These are phyloP conservation scores for Drosophila grimshawi DNA, from an alignment of 1,140 invertebrate genomes.

Conservation along the genomic window DNA sequence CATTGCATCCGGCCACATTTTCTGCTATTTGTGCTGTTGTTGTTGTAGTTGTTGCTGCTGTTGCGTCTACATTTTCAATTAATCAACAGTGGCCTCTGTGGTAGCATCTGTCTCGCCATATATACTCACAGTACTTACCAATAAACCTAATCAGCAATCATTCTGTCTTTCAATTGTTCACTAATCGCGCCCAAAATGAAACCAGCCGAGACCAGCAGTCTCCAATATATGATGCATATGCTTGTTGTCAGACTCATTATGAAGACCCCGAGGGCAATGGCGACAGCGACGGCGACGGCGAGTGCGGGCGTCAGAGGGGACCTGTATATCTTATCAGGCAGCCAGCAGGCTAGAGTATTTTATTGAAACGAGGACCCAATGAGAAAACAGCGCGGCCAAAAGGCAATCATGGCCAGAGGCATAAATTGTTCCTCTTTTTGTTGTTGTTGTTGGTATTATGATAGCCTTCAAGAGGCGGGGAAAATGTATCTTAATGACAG, in stretches of 20 bases:
- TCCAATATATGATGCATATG: slow-evolving; percentile 5
- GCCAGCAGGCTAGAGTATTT: slow-evolving; percentile 33
- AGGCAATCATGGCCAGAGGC: slow-evolving; percentile 3
- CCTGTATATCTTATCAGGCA: slow-evolving; percentile 36
- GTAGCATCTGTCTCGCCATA: not conserved
- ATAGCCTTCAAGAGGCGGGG: no score
- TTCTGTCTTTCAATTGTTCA: not conserved
- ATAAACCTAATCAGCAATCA: slow-evolving; percentile 12
- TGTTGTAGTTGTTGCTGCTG: not conserved
- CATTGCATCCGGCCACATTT: slow-evolving; percentile 13
- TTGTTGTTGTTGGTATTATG: not conserved
- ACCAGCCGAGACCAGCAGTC: slow-evolving; percentile 14
- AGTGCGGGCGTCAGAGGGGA: no score
- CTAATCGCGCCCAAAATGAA: slow-evolving; percentile 21
- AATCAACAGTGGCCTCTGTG: slow-evolving; percentile 3
- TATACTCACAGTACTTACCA: not conserved
- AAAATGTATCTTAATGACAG: no score
- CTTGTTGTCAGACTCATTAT: slow-evolving; percentile 65
- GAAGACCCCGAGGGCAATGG: slow-evolving; percentile 8
- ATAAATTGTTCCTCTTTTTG: slow-evolving; percentile 4
- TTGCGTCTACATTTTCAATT: not conserved
- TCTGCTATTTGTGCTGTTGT: not conserved
- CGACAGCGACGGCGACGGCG: no score
- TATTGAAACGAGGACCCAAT: slow-evolving; percentile 14
- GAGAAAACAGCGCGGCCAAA: not conserved